A percentile compares a stretch with the other conserved stretches of the same genome.
These are phyloP conservation scores for Sitophilus oryzae DNA, from an alignment of 1,140 invertebrate species.

Conservation along the genomic window DNA sequence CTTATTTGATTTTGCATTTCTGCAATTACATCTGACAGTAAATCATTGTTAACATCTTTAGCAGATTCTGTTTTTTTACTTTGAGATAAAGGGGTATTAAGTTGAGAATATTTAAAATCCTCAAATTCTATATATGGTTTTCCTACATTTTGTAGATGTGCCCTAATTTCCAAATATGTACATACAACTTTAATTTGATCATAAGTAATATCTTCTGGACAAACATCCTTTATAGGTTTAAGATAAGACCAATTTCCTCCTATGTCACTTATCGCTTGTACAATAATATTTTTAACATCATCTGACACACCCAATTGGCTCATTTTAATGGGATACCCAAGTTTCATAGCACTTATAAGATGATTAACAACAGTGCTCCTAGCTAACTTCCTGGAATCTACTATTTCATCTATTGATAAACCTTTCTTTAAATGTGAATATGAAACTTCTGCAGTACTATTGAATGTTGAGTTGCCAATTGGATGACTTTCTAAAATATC, in stretches of 20 bases:
- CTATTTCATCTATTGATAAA: conserved; percentile 3
- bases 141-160: conserved; percentile 25
- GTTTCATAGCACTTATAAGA: conserved; percentile 26
- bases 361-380: conserved; percentile 24
- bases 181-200: conserved; percentile 30
- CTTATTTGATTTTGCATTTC: neutral
- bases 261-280: conserved; percentile 14
- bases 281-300: conserved; percentile 11
- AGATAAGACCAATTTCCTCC: conserved; percentile 8
- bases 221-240: conserved; percentile 20
- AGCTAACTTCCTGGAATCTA: conserved; percentile 13
- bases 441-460: neutral
- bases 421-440: neutral
- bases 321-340: conserved; percentile 32
- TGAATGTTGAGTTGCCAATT: neutral
- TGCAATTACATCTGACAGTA: neutral
- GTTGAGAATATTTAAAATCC: conserved; percentile 7
- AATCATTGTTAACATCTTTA: neutral
- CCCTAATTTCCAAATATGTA: conserved; percentile 28
- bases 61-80: neutral
- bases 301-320: conserved; percentile 25
- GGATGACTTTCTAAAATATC: conserved; percentile 28
- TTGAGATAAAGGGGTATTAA: neutral
- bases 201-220: conserved; percentile 29
- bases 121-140: conserved; percentile 35